phyloP scores from a whole-genome alignment of 2,888 invertebrate species.

The Palloptera scutellata region DNA sequence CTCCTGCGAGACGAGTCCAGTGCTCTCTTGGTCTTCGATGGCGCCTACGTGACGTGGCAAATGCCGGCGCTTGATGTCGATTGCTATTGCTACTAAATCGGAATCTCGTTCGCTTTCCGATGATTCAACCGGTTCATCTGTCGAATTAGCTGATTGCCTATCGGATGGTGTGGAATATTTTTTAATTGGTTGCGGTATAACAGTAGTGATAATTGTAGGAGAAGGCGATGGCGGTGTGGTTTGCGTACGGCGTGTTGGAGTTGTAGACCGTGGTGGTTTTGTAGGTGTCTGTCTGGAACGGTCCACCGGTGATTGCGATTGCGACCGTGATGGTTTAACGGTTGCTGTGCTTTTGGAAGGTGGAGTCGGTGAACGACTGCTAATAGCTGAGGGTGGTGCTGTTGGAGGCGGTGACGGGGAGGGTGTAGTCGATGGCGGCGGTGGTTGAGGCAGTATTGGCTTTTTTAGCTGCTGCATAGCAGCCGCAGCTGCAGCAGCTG shows the following conservation, averaged over 20 bases:
- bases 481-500: slow-evolving; percentile 8
- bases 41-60: slow-evolving; percentile 67
- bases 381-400: not conserved
- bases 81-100: slow-evolving; percentile 61
- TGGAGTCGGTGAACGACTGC: slow-evolving; percentile 27
- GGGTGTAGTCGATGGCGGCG: slow-evolving; percentile 42
- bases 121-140: slow-evolving; percentile 67
- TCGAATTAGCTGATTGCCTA: slow-evolving; percentile 57
- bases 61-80: slow-evolving; percentile 58
- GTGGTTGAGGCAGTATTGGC: slow-evolving; percentile 47
- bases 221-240: slow-evolving; percentile 24
- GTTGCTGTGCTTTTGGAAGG: slow-evolving; percentile 17
- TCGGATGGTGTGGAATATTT: slow-evolving; percentile 40
- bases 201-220: slow-evolving; percentile 27
- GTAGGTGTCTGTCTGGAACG: slow-evolving; percentile 43
- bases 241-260: slow-evolving; percentile 41
- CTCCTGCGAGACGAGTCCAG: slow-evolving; percentile 80
- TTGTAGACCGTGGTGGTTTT: slow-evolving; percentile 45
- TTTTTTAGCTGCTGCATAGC: slow-evolving; percentile 42
- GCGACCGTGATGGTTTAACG: slow-evolving; percentile 40
- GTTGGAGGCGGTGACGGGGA: slow-evolving; percentile 37
- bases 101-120: slow-evolving; percentile 80
- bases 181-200: slow-evolving; percentile 20
- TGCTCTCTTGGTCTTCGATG: slow-evolving; percentile 74
- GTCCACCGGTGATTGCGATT: slow-evolving; percentile 46